Base-by-base conservation (phyloP, 2,113 vertebrate species). In the Cebus imitator region DNA sequence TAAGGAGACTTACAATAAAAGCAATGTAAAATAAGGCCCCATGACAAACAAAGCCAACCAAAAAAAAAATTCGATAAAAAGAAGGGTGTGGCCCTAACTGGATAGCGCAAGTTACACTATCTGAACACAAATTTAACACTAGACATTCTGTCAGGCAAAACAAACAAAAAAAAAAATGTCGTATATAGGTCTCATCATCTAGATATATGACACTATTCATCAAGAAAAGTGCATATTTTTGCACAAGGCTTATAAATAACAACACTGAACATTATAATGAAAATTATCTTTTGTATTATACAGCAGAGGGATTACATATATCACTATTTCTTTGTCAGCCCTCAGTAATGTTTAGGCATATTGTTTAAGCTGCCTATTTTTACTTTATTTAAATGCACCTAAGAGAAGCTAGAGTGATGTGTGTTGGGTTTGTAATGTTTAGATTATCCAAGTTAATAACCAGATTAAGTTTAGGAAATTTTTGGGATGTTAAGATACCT, bases 1-100 rank as follows among this genome's bases (percentile, higher is more conserved):
- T 84, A 72, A 76, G 1, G 13, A 20, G 7, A 45, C 92, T 97
- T 92, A 84, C 2, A 80, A 84, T 81, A 90, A 94, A 94, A 83
- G 40, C 45, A 90, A 88, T 85, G 32, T 32, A 93, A 85, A 66
- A 13, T 35, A 94, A 64, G 30, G 68, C 23, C 1, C 27, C 55
- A 80, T 68, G 45, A 78, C 16, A 52, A 61, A 81, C 6, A 57
- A 76, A 76, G 50, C 40, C 52, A 81, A 78, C 30, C 25, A 76
- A 78, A 58, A 81, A 73, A 94, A 73, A 58, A 81, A 79, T 40
- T 5, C 3, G 10, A 40, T 43, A 10, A 66, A 80, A 96, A 92
- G 9, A 75, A 72, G 1, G 88, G 7, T 10, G 43, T 79, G 86
- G 16, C 5, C 18, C 5, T 82, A 91, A 73, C 8, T 88, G 82